Base-by-base conservation (phyloP, 1,140 invertebrate genomes). In the Choristoneura fumiferana region DNA sequence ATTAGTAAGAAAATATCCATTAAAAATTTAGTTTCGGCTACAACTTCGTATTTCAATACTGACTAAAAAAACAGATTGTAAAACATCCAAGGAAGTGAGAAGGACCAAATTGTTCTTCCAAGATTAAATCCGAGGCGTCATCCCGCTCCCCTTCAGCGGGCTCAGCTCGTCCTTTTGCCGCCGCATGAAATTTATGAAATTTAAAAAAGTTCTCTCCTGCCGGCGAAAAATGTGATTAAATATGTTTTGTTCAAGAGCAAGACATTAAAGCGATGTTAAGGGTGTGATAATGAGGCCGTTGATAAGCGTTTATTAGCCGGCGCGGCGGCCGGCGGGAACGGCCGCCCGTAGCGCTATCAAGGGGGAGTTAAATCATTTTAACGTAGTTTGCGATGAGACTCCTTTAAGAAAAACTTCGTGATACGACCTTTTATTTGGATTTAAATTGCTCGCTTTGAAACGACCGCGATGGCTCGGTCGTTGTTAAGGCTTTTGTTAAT, bases 221-320 rank as follows among this genome's bases (percentile, higher is more conserved):
- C 54, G 67, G 72, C 71, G 76, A 86, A 84, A 88, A 88, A 87
- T 84, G 81, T 81, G 85, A 88, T 88, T 88, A 88, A 88, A 88
- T 88, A 88, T 88, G 85, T 88, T 87, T 87, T 88, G 85, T 87
- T 88, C 84, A 85, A 85, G 78, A 85, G 81, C 80, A 83, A 84
- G 81, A 88, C 85, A 88, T 88, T 88, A 88, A 88, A 87, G 85
- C 77, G 85, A 88, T 85, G 85, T 86, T 87, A 88, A 88, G 85
- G 85, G 85, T 87, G 84, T 85, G 85, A 88, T 88, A 88, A 88
- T 88, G 80, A 84, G 84, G 71, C 77, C 77, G 79, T 81, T 84
- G 84, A 88, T 87, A 88, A 88, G 84, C 85, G 77, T 88, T 88
- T 87, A 88, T 88, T 87, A 88, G 83, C 74, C 76, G 68, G 65